Evolutionary conservation across 1,140 invertebrate genomes (phyloP).

Genomic region (Chrysomallon squamiferum): DNA sequence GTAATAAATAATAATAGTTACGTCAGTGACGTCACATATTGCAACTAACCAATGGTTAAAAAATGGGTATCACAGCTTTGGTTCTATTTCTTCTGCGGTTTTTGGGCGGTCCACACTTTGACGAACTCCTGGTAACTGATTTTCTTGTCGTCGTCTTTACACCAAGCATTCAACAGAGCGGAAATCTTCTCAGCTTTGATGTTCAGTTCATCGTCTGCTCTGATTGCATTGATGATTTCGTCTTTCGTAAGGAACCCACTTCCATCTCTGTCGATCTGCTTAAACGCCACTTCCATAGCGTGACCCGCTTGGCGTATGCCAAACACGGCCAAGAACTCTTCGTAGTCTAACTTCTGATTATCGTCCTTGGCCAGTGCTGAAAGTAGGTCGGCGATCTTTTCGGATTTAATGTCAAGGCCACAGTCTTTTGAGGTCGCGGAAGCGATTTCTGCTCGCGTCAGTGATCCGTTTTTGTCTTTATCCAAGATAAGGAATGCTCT

Average conservation of each 20-base stretch:
- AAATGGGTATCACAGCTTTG: not conserved
- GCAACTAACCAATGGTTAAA: too few relatives aligned
- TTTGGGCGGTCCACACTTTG: constrained; percentile 20
- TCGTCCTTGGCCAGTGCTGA: constrained; percentile 34
- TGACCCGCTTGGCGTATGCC: constrained; percentile 27
- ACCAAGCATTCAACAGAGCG: constrained; percentile 35
- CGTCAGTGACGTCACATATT: too few relatives aligned
- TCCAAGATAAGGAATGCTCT: constrained; percentile 45
- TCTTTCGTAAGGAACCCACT: constrained; percentile 48
- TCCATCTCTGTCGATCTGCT: constrained; percentile 41
- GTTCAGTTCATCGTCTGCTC: constrained; percentile 39
- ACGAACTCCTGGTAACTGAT: constrained; percentile 51
- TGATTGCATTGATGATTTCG: constrained; percentile 46
- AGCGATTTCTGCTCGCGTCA: constrained; percentile 41
- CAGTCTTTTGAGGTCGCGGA: constrained; percentile 30
- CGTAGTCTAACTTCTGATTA: constrained; percentile 41
- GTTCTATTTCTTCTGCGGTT: constrained; percentile 2
- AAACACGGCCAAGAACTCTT: constrained; percentile 46
- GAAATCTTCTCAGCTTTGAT: constrained; percentile 42
- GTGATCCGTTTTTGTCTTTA: constrained; percentile 45
- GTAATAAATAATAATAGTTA: too few relatives aligned
- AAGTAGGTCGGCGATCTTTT: constrained; percentile 45
- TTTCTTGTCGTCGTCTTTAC: constrained; percentile 35
- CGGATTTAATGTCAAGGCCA: constrained; percentile 35
- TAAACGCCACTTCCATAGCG: constrained; percentile 40